Evolutionary conservation across 2,888 invertebrate species (phyloP).

Genomic region (Epinotia bilunana): DNA sequence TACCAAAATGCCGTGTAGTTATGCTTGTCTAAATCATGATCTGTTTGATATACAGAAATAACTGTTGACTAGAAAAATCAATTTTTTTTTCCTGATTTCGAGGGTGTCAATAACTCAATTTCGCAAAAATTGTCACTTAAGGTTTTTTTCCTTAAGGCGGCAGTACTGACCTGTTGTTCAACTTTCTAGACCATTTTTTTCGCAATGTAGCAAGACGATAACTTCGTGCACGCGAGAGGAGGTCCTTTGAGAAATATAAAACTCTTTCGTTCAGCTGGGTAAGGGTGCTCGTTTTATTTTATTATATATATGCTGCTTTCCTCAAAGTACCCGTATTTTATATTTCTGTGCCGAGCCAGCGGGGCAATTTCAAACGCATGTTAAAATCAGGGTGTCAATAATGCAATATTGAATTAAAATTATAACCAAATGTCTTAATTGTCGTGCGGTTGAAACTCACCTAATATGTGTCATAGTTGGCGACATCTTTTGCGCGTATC

Average conservation of each 20-base stretch:
- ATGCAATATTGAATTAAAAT: neutral
- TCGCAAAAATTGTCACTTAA: too few species aligned
- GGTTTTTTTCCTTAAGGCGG: too few species aligned
- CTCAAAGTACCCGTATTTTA: constrained; percentile 9
- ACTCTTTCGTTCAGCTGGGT: constrained; percentile 23
- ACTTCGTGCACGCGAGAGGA: constrained; percentile 8
- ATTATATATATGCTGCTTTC: constrained; percentile 23
- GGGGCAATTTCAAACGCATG: neutral
- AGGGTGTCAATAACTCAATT: too few species aligned
- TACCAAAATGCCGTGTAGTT: too few species aligned
- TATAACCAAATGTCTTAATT: neutral
- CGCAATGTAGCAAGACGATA: neutral
- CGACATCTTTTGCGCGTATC: neutral
- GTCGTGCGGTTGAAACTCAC: neutral
- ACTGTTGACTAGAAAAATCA: too few species aligned
- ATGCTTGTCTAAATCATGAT: too few species aligned
- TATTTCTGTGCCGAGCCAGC: neutral
- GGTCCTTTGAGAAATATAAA: constrained; percentile 43
- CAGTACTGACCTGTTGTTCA: neutral
- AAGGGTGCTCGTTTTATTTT: constrained; percentile 36
- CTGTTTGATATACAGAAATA: too few species aligned
- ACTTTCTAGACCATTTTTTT: neutral
- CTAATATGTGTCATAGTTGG: neutral
- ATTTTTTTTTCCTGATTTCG: too few species aligned
- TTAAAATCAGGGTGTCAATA: neutral